Percentiles rank a stretch among this genome's conserved stretches.
phyloP scores from a whole-genome alignment of 2,888 invertebrate species.

The Ophraella communa region DNA sequence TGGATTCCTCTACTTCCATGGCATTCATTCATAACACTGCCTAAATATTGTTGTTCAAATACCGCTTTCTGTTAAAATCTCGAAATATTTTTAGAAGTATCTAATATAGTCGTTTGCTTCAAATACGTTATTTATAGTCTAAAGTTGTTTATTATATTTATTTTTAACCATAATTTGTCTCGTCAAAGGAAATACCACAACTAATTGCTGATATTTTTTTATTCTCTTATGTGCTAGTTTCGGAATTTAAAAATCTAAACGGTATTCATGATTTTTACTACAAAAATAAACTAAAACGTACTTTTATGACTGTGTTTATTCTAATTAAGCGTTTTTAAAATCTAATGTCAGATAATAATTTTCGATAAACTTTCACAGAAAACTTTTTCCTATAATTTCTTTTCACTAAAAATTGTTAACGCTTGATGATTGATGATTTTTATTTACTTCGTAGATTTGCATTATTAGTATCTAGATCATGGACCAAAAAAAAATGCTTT shows the following conservation, averaged over 20 bases:
- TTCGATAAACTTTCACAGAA: too few species aligned
- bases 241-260: background rate
- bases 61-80: background rate
- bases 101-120: constrained; percentile 22
- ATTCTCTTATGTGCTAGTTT: background rate
- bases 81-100: constrained; percentile 15
- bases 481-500: too few species aligned
- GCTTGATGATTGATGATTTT: too few species aligned
- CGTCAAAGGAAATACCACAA: constrained; percentile 11
- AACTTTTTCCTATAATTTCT: too few species aligned
- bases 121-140: constrained; percentile 16
- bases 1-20: background rate
- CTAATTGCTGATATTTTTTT: constrained; percentile 8
- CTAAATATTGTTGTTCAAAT: background rate
- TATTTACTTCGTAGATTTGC: too few species aligned
- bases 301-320: too few species aligned
- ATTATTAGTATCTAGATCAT: too few species aligned
- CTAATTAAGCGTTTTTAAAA: too few species aligned
- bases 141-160: constrained; percentile 14
- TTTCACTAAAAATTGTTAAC: too few species aligned
- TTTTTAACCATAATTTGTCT: constrained; percentile 19
- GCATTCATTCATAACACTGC: constrained; percentile 7
- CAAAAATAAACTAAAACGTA: too few species aligned
- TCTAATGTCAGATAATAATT: too few species aligned
- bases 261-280: too few species aligned